Evolutionary conservation across 2,113 vertebrate genomes (phyloP).

Genomic region (Nesospiza acunhae): DNA sequence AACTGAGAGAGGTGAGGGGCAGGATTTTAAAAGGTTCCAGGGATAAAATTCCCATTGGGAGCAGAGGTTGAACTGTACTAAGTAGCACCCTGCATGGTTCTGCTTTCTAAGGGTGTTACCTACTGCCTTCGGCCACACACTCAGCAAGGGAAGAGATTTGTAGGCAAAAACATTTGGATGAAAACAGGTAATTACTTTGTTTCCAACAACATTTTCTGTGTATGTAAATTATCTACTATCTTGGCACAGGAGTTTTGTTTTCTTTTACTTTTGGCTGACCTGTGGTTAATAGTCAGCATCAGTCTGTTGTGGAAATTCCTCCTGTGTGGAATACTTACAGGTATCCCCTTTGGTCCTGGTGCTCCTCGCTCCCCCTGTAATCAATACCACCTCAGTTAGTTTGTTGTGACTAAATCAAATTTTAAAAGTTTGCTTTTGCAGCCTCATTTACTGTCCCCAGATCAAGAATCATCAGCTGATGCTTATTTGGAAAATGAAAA

Average conservation of each 20-base stretch:
- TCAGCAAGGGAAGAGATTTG: neutral
- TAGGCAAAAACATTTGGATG: neutral
- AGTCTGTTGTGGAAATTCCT: neutral
- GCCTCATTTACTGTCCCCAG: neutral
- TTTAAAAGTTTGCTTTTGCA: neutral
- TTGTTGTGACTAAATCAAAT: neutral
- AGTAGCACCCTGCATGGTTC: neutral
- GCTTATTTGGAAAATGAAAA: neutral
- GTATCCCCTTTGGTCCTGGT: slow-evolving; percentile 88
- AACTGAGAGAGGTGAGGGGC: neutral
- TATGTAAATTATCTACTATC: neutral
- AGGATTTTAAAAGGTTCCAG: neutral
- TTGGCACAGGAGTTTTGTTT: neutral
- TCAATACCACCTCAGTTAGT: slow-evolving; percentile 52
- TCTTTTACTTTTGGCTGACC: neutral
- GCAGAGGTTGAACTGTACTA: neutral
- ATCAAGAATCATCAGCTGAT: neutral
- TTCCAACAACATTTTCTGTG: neutral
- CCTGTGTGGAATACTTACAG: slow-evolving; percentile 82
- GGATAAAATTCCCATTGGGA: neutral
- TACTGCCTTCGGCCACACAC: accelerated
- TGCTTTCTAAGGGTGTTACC: neutral
- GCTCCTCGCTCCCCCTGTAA: slow-evolving; percentile 92
- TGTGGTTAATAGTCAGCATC: neutral
- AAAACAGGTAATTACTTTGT: neutral